phyloP scores from a whole-genome alignment of 2,888 invertebrate species.

The Acanthosepion esculentum region DNA sequence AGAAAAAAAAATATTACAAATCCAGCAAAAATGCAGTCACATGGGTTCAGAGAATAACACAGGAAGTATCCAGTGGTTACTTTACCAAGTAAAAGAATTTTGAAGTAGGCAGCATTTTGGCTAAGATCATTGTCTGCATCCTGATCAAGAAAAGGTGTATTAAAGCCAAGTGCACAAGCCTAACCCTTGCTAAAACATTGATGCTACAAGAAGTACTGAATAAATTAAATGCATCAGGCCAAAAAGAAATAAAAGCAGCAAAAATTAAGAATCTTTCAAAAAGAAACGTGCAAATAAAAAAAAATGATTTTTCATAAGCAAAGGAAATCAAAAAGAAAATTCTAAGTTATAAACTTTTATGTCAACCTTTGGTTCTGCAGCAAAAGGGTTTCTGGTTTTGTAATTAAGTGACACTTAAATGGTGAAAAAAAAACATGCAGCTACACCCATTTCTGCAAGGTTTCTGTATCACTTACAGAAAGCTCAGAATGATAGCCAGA shows the following conservation, averaged over 20 bases:
- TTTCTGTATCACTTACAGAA: background rate
- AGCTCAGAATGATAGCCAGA: background rate
- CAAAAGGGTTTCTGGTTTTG: background rate
- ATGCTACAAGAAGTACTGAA: background rate
- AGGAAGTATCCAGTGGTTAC: background rate
- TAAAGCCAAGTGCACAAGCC: background rate
- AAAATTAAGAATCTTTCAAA: too few species aligned
- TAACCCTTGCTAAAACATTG: background rate
- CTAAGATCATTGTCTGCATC: background rate
- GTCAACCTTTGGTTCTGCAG: constrained; percentile 5
- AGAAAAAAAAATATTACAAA: background rate
- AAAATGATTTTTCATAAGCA: background rate
- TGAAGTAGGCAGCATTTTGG: background rate
- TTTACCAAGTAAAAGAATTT: background rate
- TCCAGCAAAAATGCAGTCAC: background rate
- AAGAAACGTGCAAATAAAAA: too few species aligned
- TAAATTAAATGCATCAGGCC: background rate
- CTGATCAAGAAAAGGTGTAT: constrained; percentile 8
- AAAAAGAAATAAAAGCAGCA: background rate
- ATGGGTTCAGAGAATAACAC: background rate
- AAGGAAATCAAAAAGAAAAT: background rate
- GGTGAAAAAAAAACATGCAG: background rate
- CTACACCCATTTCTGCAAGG: constrained; percentile 33
- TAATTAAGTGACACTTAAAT: background rate
- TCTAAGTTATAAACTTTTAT: background rate